Base-by-base conservation (phyloP, 2,888 invertebrate genomes). In the Dromius quadrimaculatus region DNA sequence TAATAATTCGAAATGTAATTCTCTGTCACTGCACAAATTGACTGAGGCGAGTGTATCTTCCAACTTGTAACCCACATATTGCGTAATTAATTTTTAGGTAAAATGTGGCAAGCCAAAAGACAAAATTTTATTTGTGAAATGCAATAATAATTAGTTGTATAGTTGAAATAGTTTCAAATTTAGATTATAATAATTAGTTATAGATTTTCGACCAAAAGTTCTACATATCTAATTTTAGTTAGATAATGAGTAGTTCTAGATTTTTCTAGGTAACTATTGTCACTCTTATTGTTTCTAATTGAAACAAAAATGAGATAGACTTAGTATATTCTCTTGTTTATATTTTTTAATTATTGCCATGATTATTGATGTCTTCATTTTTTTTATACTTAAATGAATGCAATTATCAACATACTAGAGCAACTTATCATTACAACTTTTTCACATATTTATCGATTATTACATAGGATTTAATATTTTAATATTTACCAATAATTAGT, bases 151-250 rank as follows among this genome's bases (percentile, higher is more conserved):
- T 11, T 54, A 54, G 4, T 45, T 20, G 1, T 19, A 45, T 45
- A 20, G 20, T 13, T 13, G 13, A 28, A 28, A 5, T 5, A 28
- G 28, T 54, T 54, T 11, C 15, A 9, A 5, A 11, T 47, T 2
- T 47, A 47, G 47, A 47, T 2, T n/a, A n/a, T n/a, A n/a, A n/a
- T n/a, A n/a, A n/a, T 28, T 47, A 47, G 13, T n/a, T 57, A 17
- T 59, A 59, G 59, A 54, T 66, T 66, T 65, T 13, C 61, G 69
- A 69, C 69, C 69, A 69, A 61, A 66, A 5, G 32, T 69, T 69
- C 69, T 69, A 69, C 69, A 69, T 69, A 69, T 69, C 69, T 69
- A 59, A 68, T 59, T 4, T 13, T 57, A 69, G 59, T 59, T 69
- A 69, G 61, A 69, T 69, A 61, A 2, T 17, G 6, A 38, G 69